Evolutionary conservation across 1,140 invertebrate species (phyloP).

Genomic region (Ditylenchus dipsaci): DNA sequence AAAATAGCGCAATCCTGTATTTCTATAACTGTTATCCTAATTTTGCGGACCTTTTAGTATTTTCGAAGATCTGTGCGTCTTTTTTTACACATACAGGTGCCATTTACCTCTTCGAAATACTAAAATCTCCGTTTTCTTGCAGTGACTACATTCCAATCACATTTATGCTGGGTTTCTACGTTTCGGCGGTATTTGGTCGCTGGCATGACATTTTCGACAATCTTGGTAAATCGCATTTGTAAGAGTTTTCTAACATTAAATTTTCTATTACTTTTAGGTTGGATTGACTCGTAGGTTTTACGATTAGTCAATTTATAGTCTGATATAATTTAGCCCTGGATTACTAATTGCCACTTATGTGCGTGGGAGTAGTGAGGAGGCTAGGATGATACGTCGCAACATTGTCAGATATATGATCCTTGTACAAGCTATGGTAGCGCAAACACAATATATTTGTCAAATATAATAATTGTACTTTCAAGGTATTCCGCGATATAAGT

Average conservation of each 20-base stretch:
- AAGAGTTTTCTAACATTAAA: no score
- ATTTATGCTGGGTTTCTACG: constrained; percentile 57
- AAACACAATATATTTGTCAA: constrained; percentile 19
- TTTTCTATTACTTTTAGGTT: constrained; percentile 22
- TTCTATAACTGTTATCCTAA: no score
- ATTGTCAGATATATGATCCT: constrained; percentile 47
- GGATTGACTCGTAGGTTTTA: constrained; percentile 53
- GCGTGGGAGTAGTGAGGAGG: constrained; percentile 37
- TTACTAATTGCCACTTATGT: constrained; percentile 46
- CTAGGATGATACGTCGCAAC: constrained; percentile 48
- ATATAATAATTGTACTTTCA: not conserved
- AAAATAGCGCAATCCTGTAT: no score
- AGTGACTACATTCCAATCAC: constrained; percentile 49
- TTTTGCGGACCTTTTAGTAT: constrained; percentile 23
- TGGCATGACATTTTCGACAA: constrained; percentile 54
- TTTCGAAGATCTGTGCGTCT: constrained; percentile 50
- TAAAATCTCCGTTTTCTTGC: constrained; percentile 30
- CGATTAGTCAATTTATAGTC: no score
- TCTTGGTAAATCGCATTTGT: constrained; percentile 6
- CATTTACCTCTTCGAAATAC: no score
- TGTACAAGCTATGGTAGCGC: constrained; percentile 11
- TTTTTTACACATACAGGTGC: constrained; percentile 36
- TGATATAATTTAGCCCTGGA: constrained; percentile 31
- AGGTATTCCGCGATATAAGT: constrained; percentile 50
- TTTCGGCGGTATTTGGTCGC: constrained; percentile 50